Percentiles rank a stretch among this genome's conserved stretches.
These are phyloP conservation scores for Oreortyx pictus DNA, from an alignment of 2,797 vertebrate genomes.

Conservation along the genomic window DNA sequence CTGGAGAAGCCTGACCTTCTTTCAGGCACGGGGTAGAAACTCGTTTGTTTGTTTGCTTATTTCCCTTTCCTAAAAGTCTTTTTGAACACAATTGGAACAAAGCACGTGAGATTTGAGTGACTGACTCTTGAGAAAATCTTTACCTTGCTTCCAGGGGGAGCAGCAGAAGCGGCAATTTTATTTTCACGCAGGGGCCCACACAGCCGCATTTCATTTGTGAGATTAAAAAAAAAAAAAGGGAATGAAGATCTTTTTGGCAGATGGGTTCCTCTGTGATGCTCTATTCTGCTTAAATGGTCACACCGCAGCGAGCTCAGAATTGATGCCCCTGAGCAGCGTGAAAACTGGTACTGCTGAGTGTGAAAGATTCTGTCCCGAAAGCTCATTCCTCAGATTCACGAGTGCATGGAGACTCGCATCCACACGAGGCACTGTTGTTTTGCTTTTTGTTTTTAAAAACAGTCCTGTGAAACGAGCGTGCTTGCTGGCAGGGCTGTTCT, in stretches of 20 bases:
- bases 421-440: no score
- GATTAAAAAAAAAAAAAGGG: background rate
- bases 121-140: background rate
- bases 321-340: constrained; percentile 7
- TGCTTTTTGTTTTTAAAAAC: background rate
- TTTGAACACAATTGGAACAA: background rate
- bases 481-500: background rate
- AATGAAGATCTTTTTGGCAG: background rate
- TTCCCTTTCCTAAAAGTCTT: background rate
- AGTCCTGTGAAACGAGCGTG: background rate
- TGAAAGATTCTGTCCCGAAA: background rate
- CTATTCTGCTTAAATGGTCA: background rate
- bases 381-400: rapidly evolving
- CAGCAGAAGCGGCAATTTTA: background rate
- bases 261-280: background rate
- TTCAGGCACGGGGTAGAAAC: background rate
- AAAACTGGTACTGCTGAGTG: background rate
- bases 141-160: background rate
- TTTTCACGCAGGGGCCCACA: background rate
- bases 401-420: no score
- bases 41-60: no score
- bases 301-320: background rate
- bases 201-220: background rate
- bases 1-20: background rate
- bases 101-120: background rate